These are phyloP conservation scores for Physella acuta DNA, from an alignment of 1,140 invertebrate species.

Conservation along the genomic window DNA sequence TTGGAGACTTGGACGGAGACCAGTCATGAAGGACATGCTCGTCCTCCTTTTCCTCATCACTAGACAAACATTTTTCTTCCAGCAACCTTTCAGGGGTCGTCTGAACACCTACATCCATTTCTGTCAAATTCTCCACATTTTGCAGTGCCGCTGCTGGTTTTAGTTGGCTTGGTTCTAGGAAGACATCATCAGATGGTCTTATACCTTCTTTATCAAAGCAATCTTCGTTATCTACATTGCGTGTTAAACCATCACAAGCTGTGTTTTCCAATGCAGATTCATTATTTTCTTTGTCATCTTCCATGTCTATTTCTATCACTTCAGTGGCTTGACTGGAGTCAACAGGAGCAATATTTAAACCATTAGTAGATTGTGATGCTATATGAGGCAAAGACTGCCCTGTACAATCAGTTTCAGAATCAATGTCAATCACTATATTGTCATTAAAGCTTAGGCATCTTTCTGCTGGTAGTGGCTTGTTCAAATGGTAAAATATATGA, in stretches of 20 bases:
- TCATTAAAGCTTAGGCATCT: too few species aligned
- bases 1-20: slow-evolving; percentile 19
- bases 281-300: not conserved
- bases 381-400: too few species aligned
- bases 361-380: too few species aligned
- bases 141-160: not conserved
- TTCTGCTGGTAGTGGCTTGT: too few species aligned
- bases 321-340: too few species aligned
- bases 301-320: too few species aligned
- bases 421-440: too few species aligned
- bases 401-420: too few species aligned
- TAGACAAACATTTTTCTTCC: too few species aligned
- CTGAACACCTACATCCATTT: not conserved
- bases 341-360: too few species aligned
- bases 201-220: not conserved
- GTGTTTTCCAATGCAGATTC: not conserved
- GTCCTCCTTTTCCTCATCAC: not conserved
- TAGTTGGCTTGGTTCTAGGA: not conserved
- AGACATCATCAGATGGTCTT: not conserved
- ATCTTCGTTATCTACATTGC: not conserved
- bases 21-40: slow-evolving; percentile 3
- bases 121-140: not conserved
- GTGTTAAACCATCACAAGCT: not conserved
- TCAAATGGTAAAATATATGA: too few species aligned
- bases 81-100: not conserved